phyloP scores from a whole-genome alignment of 2,797 vertebrate species.

The Gadopsis bispinosus region DNA sequence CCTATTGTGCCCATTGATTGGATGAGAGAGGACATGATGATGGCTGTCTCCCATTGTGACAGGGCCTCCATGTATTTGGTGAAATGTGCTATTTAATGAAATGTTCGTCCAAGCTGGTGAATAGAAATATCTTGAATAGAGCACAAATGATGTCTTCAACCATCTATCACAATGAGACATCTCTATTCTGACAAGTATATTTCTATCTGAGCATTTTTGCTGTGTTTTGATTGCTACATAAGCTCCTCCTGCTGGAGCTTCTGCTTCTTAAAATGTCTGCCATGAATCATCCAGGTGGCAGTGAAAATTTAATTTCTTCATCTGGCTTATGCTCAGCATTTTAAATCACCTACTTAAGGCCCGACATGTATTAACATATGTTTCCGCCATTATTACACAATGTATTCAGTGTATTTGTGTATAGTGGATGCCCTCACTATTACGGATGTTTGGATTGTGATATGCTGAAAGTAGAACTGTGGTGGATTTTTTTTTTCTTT shows the following conservation, averaged over 20 bases:
- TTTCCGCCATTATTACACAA: slow-evolving; percentile 67
- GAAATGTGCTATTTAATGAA: slow-evolving; percentile 61
- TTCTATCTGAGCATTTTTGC: slow-evolving; percentile 45
- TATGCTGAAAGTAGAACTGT: slow-evolving; percentile 52
- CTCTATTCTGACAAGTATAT: slow-evolving; percentile 43
- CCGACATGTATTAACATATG: slow-evolving; percentile 70
- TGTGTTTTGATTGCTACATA: slow-evolving; percentile 51
- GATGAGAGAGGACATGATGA: slow-evolving; percentile 70
- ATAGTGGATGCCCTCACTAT: slow-evolving; percentile 41
- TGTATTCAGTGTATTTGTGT: slow-evolving; percentile 61
- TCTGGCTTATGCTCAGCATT: slow-evolving; percentile 67
- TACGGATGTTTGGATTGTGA: slow-evolving; percentile 60
- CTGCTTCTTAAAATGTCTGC: slow-evolving; percentile 67
- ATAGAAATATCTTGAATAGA: slow-evolving; percentile 65
- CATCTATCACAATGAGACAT: slow-evolving; percentile 38
- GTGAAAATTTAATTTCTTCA: slow-evolving; percentile 70
- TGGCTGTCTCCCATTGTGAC: slow-evolving; percentile 65
- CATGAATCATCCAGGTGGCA: slow-evolving; percentile 74
- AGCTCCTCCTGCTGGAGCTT: slow-evolving; percentile 38
- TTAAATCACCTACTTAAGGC: slow-evolving; percentile 70
- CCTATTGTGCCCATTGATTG: slow-evolving; percentile 79
- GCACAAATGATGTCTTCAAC: slow-evolving; percentile 47
- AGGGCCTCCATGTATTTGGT: slow-evolving; percentile 32
- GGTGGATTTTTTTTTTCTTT: slow-evolving; percentile 34
- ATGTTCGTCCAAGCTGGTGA: slow-evolving; percentile 29